Conservation (phyloP, 2,113 vertebrate species). For the Orthochromis malagaraziensis region DNA sequence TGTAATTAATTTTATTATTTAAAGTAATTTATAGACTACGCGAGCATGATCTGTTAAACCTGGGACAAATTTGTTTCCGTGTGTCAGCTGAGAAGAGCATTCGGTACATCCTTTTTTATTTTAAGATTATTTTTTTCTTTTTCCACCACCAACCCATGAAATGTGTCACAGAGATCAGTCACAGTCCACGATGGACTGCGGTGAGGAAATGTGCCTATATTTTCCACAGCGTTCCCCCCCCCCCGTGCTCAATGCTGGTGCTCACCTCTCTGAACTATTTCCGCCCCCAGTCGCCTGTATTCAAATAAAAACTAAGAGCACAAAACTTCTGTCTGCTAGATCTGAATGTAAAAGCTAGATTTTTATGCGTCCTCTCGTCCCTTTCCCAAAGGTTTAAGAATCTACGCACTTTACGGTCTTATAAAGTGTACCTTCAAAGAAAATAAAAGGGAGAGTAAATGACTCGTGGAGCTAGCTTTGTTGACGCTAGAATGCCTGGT, state of each 20-base stretch:
- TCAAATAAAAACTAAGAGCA: constrained; percentile 29
- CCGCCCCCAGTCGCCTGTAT: neutral
- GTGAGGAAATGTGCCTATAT: constrained; percentile 23
- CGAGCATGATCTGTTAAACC: constrained; percentile 57
- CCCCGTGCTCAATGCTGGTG: neutral
- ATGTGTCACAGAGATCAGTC: neutral
- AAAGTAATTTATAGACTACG: constrained; percentile 73
- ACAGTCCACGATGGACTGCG: neutral
- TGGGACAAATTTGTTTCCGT: constrained; percentile 48
- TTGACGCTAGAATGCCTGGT: neutral
- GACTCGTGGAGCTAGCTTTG: neutral
- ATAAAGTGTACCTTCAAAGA: constrained; percentile 59
- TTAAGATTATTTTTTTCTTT: neutral
- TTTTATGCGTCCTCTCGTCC: neutral
- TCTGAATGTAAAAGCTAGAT: constrained; percentile 53
- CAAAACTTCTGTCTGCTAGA: constrained; percentile 19
- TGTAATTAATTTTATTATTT: constrained; percentile 75
- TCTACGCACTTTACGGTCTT: constrained; percentile 62
- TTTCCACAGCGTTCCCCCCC: neutral
- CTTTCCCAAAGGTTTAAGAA: constrained; percentile 28
- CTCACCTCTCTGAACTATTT: neutral
- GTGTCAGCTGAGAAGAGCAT: neutral
- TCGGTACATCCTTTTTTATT: neutral
- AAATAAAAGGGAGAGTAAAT: constrained; percentile 40
- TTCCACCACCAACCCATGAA: neutral